Evolutionary conservation across 2,888 invertebrate genomes (phyloP), one percentile per base, ranked within the genome.

Genomic region (Chorisops tibialis): DNA sequence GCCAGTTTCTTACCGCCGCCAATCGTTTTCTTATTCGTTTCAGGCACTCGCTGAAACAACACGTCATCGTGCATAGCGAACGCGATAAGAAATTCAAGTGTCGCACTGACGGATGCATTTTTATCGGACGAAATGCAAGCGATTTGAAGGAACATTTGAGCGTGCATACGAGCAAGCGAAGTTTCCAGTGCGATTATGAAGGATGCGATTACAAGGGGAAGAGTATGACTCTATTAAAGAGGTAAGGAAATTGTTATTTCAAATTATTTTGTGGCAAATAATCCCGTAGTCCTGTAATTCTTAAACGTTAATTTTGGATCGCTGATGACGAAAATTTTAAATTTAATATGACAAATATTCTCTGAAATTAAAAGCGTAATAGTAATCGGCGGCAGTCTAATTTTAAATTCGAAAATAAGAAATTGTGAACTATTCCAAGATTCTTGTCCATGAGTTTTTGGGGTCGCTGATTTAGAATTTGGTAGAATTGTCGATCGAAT

Each of bases 11-110:
- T 49, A 14, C 24, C 22, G 16, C 4, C 11, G n/a, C n/a, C n/a
- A n/a, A n/a, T 49, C 12, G n/a, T 49, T 30, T 49, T 49, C 24
- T 18, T 47, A 12, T 18, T 56, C 50, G 73, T 70, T n/a, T 4
- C 75, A 87, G 86, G 67, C 80, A 81, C 65, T 80, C 81, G 52
- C 77, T 87, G 6, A 80, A 82, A 62, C 81, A 84, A 67, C 87
- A 87, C 73, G 81, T 81, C 77, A 73, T 80, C 52, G 80, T 79
- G 21, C 86, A 87, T 70, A 59, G 52, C 1, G 45, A 66, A 51
- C 58, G 64, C 48, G 68, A 69, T 38, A 63, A 65, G 35, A 75
- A 78, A 59, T 82, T 79, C 73, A 78, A 77, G 67, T 87, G 87
- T 69, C 76, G 81, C 11, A 71, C 79, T 65, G 75, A 80, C 35